These are phyloP conservation scores for Halcyon badia DNA, from an alignment of 2,797 vertebrate species.

Conservation along the genomic window DNA sequence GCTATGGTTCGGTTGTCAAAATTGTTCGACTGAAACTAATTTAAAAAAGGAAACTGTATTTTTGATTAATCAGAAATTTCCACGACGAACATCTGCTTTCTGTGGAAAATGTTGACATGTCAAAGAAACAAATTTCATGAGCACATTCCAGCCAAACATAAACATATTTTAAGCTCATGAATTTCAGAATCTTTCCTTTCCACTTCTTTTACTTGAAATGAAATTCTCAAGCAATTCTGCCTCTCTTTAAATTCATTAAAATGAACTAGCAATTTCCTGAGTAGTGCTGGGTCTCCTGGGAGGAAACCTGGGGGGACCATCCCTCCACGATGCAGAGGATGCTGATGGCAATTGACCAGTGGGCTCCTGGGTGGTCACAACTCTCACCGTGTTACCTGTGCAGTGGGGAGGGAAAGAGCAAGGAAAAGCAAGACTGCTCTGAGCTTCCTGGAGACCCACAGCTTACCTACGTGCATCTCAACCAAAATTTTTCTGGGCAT, in stretches of 20 bases:
- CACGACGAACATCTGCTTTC: conserved; percentile 61
- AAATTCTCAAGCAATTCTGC: neutral
- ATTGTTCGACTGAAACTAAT: conserved; percentile 27
- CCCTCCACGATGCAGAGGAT: accelerated
- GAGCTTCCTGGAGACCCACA: neutral
- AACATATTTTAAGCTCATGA: neutral
- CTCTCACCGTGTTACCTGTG: accelerated
- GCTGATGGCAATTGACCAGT: accelerated
- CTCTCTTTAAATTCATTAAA: neutral
- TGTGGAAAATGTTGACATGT: conserved; percentile 31
- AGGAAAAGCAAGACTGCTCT: neutral
- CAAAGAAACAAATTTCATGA: conserved; percentile 17
- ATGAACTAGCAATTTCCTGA: neutral
- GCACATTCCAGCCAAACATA: neutral
- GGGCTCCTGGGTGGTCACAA: neutral
- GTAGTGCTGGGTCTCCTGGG: neutral
- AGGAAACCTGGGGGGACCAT: neutral
- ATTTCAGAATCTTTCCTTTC: neutral
- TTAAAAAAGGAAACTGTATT: conserved; percentile 38
- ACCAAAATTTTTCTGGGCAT: neutral
- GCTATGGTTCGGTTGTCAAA: conserved; percentile 19
- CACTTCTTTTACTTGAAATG: accelerated
- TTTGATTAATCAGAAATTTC: conserved; percentile 66
- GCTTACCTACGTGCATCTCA: neutral
- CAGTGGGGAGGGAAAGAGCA: neutral